Evolutionary conservation across 2,888 invertebrate species (phyloP).

Genomic region (Neria commutata): DNA sequence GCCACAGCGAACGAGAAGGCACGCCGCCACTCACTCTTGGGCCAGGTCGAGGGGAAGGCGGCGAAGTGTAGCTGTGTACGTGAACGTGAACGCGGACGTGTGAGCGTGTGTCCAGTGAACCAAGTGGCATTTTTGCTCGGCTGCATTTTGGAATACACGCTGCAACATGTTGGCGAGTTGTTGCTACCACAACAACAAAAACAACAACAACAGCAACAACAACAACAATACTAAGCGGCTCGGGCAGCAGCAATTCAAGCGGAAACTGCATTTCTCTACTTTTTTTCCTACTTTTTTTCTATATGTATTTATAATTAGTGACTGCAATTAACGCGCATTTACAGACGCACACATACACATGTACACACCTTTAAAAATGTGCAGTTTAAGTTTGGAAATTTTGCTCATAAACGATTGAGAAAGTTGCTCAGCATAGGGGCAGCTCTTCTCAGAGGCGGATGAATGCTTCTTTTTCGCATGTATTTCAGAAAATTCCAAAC

Average conservation of each 20-base stretch:
- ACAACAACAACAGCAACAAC: not conserved
- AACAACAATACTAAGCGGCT: not conserved
- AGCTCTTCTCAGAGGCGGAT: too few relatives aligned
- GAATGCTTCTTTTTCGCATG: too few relatives aligned
- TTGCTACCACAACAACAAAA: not conserved
- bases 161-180: not conserved
- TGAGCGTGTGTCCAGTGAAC: not conserved
- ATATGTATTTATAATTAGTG: not conserved
- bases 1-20: not conserved
- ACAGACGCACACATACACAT: too few relatives aligned
- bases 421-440: too few relatives aligned
- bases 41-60: not conserved
- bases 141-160: too few relatives aligned
- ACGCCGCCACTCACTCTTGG: not conserved
- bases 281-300: not conserved
- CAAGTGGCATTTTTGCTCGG: too few relatives aligned
- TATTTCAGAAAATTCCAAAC: too few relatives aligned
- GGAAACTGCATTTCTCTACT: not conserved
- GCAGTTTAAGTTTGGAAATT: too few relatives aligned
- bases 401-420: too few relatives aligned
- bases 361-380: too few relatives aligned
- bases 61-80: not conserved
- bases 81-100: too few relatives aligned
- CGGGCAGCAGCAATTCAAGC: not conserved
- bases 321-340: constrained; percentile 4